A percentile compares a stretch with the other conserved stretches of the same genome.
These are phyloP conservation scores for Anisognathus igniventris DNA, from an alignment of 2,797 vertebrate species.

Conservation along the genomic window DNA sequence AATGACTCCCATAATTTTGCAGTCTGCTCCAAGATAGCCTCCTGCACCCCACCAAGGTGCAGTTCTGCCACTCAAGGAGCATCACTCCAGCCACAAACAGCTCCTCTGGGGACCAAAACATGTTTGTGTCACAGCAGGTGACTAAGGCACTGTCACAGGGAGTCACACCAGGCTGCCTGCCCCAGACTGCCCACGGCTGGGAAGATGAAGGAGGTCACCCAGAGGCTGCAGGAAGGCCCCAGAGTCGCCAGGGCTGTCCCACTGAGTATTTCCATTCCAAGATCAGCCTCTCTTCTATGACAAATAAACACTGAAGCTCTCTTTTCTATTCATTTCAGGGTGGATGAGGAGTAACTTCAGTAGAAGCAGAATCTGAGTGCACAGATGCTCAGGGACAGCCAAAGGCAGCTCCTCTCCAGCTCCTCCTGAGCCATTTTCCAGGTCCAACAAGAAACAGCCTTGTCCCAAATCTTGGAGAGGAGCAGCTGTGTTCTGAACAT, in stretches of 20 bases:
- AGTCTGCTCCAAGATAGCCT: neutral
- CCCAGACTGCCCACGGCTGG: accelerated
- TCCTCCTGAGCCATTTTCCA: neutral
- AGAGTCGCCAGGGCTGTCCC: neutral
- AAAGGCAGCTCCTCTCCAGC: neutral
- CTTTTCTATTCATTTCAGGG: neutral
- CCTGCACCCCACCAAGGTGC: neutral
- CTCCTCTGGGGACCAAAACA: neutral
- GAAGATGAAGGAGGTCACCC: neutral
- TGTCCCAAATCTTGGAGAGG: neutral
- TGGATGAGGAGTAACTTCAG: neutral
- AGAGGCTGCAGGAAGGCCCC: neutral
- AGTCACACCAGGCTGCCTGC: neutral
- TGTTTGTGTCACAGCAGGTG: neutral
- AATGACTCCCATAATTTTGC: neutral
- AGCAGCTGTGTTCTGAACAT: neutral
- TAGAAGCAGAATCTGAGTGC: neutral
- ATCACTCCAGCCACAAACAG: neutral
- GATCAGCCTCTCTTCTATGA: neutral
- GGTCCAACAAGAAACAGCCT: neutral
- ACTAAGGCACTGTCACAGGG: neutral
- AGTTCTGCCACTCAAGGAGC: neutral
- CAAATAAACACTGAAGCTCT: neutral
- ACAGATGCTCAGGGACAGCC: accelerated
- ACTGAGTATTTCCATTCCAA: neutral